Evolutionary conservation across 2,888 invertebrate species (phyloP).

Genomic region (Cheilosia pagana): DNA sequence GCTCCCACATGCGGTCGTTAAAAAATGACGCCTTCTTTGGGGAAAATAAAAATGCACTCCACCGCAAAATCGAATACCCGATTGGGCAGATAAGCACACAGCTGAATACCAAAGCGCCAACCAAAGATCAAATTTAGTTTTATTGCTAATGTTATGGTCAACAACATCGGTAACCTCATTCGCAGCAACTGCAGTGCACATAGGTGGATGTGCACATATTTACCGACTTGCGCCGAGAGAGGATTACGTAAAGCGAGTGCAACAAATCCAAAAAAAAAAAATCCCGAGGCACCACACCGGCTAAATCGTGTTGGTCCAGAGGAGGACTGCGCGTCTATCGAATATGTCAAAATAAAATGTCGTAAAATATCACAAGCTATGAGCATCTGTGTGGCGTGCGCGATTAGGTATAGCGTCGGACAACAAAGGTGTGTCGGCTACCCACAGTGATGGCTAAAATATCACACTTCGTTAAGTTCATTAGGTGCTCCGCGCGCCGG

Average conservation of each 20-base stretch:
- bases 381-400: neutral
- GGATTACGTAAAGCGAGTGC: slow-evolving; percentile 59
- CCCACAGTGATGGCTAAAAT: slow-evolving; percentile 43
- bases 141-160: slow-evolving; percentile 72
- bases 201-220: slow-evolving; percentile 40
- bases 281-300: slow-evolving; percentile 20
- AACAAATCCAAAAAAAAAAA: neutral
- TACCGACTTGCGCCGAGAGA: slow-evolving; percentile 38
- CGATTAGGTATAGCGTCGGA: neutral
- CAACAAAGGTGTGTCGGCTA: slow-evolving; percentile 57
- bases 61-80: neutral
- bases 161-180: slow-evolving; percentile 72
- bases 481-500: slow-evolving; percentile 42
- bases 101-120: slow-evolving; percentile 34
- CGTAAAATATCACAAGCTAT: slow-evolving; percentile 71
- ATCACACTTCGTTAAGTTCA: slow-evolving; percentile 68
- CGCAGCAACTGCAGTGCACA: slow-evolving; percentile 34
- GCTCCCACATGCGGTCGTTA: neutral
- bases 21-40: neutral
- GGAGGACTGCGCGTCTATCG: slow-evolving; percentile 51
- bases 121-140: slow-evolving; percentile 58
- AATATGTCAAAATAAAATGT: slow-evolving; percentile 73
- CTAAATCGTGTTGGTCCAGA: slow-evolving; percentile 14
- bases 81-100: slow-evolving; percentile 23
- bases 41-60: neutral